Conservation (phyloP, 35 echinoderm and acorn worm species). For the Heliocidaris erythrogramma region DNA sequence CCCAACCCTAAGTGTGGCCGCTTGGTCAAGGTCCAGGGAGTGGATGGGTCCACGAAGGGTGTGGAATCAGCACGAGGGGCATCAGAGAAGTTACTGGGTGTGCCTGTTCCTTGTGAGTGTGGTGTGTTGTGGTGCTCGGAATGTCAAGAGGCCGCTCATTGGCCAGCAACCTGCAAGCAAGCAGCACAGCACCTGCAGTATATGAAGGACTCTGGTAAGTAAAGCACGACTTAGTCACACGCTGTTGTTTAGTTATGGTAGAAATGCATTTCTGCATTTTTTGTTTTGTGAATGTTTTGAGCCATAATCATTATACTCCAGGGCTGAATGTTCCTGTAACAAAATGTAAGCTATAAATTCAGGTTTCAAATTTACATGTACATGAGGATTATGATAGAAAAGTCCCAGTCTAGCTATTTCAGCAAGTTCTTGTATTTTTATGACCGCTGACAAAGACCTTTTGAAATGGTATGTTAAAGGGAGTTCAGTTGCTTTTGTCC, state of each 20-base stretch:
- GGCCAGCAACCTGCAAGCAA: slow-evolving; percentile 78
- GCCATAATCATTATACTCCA: no score
- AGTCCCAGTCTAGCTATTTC: no score
- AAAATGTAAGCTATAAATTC: no score
- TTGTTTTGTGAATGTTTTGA: not conserved
- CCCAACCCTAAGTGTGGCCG: slow-evolving; percentile 67
- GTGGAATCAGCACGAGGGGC: not conserved
- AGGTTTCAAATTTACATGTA: no score
- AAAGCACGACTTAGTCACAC: not conserved
- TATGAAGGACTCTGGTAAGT: slow-evolving; percentile 57
- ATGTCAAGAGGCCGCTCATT: slow-evolving; percentile 72
- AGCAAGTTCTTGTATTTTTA: no score
- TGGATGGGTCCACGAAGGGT: not conserved
- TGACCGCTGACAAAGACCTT: no score
- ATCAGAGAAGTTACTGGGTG: not conserved
- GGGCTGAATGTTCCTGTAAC: no score
- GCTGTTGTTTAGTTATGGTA: not conserved
- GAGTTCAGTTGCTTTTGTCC: no score
- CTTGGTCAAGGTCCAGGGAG: slow-evolving; percentile 40
- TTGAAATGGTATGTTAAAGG: no score
- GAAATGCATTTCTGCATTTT: not conserved
- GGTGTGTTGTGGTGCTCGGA: slow-evolving; percentile 62
- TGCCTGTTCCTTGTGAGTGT: slow-evolving; percentile 71
- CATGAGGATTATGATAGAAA: no score
- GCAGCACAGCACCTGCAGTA: slow-evolving; percentile 53